phyloP scores from a whole-genome alignment of 2,797 vertebrate genomes.

The Acanthornis magna region DNA sequence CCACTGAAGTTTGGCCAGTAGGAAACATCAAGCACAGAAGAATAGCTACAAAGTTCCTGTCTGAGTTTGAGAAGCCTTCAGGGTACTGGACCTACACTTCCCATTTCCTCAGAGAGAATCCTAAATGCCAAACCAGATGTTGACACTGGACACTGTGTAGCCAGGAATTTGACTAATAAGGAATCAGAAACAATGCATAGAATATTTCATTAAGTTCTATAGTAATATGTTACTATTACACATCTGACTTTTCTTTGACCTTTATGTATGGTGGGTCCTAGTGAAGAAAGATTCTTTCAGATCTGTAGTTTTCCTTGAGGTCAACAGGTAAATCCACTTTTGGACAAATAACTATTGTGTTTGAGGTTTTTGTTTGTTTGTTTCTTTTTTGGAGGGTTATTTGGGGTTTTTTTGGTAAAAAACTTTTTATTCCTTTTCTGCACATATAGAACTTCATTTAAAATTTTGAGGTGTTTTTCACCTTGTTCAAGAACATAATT shows the following conservation, averaged over 20 bases:
- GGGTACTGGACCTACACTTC: not conserved
- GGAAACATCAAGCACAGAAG: not conserved
- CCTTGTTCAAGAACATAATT: not conserved
- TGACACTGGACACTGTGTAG: not conserved
- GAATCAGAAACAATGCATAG: not conserved
- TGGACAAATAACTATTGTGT: not conserved
- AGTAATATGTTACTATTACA: not conserved
- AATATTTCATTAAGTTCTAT: not conserved
- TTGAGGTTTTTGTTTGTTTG: not conserved
- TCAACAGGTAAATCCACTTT: not conserved
- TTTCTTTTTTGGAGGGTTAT: not conserved
- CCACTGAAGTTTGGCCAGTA: not conserved
- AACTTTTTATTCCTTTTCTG: not conserved
- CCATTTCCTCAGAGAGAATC: conserved; percentile 24
- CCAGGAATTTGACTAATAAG: conserved; percentile 7
- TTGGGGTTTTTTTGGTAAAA: not conserved
- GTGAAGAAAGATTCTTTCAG: not conserved
- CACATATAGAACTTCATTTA: not conserved
- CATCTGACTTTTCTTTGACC: conserved; percentile 11
- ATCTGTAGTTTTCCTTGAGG: not conserved
- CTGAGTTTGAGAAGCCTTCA: not conserved
- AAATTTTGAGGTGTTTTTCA: not conserved
- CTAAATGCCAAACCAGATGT: conserved; percentile 19
- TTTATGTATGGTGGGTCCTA: not conserved
- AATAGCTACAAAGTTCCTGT: not conserved